Base-by-base conservation (phyloP, 1,140 invertebrate species). In the Diorhabda carinulata region DNA sequence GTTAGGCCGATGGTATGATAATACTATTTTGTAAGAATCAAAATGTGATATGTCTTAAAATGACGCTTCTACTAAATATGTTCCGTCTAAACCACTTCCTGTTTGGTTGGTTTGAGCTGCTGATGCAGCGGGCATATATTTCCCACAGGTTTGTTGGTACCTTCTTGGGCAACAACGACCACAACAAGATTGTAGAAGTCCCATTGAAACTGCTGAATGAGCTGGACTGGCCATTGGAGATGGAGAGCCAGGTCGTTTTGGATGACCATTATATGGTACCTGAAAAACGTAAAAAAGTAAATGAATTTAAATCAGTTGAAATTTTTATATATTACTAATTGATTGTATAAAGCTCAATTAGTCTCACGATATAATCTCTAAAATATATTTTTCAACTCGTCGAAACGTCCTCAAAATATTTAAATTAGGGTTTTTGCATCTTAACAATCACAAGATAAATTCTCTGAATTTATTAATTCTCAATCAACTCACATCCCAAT, bases 211-310 rank as follows among this genome's bases (percentile, higher is more conserved):
- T 64, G 90, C 88, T 72, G 91, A 92, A 86, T 95, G 92, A 72
- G 92, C 91, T 44, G 94, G 93, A 74, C 93, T 94, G 45, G 93
- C 91, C 75, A 95, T 85, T 2, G 92, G 92, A 43, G 92, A 93
- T 45, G 92, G 92, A 40, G 92, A 93, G 43, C 88, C 93, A 3
- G 94, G 94, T 78, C 95, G 87, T 83, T 95, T 97, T 76, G 93
- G 87, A 82, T 94, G 88, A 3, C 94, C 95, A 81, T 97, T 98
- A 84, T 88, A 97, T 7, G 95, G 93, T 79, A 94, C 91, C 47
- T 52, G n/a, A 6, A 52, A 52, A 52, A 52, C 0, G 25, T 25
- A 25, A 25, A 25, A 25, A 25, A 25, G 1, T 25, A 25, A 25
- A 25, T 25, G 25, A 25, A 25, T 25, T 25, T 25, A 25, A 25